Evolutionary conservation across 2,888 invertebrate genomes (phyloP).

Genomic region (Piscicola geometra): DNA sequence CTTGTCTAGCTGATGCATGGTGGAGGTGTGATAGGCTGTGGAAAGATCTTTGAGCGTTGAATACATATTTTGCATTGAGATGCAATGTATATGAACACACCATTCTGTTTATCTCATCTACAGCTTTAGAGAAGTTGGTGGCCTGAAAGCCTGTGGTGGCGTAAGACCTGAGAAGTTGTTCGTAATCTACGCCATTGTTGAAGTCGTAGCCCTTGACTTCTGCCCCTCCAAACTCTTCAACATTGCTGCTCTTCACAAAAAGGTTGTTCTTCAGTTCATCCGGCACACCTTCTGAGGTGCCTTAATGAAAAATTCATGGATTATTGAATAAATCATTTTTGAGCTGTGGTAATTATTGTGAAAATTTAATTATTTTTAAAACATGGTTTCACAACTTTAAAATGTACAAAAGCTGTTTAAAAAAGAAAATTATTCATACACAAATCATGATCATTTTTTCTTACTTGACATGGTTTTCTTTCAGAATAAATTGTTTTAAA

Average conservation of each 20-base stretch:
- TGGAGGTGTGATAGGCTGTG: not conserved
- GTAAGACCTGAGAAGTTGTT: slow-evolving; percentile 75
- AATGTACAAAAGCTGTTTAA: too few species aligned
- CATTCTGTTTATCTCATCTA: slow-evolving; percentile 88
- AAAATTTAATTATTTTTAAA: too few species aligned
- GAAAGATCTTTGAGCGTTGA: not conserved
- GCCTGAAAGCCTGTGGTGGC: slow-evolving; percentile 89
- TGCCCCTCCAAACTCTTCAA: slow-evolving; percentile 41
- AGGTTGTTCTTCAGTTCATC: slow-evolving; percentile 37
- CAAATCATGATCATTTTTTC: too few species aligned
- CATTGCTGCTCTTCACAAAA: slow-evolving; percentile 40
- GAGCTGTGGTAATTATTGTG: too few species aligned
- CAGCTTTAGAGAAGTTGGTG: slow-evolving; percentile 83
- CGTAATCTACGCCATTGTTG: slow-evolving; percentile 78
- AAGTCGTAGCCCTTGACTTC: slow-evolving; percentile 78
- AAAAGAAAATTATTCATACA: too few species aligned
- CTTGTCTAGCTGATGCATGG: slow-evolving; percentile 67
- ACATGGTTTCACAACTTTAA: too few species aligned
- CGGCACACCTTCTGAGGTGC: slow-evolving; percentile 15
- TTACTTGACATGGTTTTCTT: too few species aligned
- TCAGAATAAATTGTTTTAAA: too few species aligned
- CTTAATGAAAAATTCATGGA: too few species aligned
- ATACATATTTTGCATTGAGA: not conserved
- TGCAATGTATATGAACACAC: slow-evolving; percentile 58
- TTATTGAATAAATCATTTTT: too few species aligned